Conservation (phyloP, 2,888 invertebrate genomes). For the Dusona sp. region DNA sequence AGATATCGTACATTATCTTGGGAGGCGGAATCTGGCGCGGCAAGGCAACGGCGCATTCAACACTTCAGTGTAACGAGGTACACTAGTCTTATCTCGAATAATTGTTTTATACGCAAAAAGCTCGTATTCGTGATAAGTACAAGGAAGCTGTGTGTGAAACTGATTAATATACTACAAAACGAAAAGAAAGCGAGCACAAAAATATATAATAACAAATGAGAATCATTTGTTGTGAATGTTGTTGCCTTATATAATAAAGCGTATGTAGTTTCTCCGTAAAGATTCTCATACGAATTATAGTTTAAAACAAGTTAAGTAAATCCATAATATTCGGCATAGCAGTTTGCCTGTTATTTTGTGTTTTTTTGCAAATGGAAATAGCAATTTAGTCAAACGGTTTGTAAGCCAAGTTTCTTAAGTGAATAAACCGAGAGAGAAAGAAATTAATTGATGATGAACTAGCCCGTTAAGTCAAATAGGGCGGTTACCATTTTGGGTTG, state of each 20-base stretch:
- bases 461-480: not conserved
- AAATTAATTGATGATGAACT: not conserved
- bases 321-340: too few relatives aligned
- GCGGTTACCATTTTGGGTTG: not conserved
- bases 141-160: not conserved
- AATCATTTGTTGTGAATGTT: not conserved
- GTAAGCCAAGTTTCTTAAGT: not conserved
- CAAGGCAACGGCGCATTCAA: constrained; percentile 1
- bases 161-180: not conserved
- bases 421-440: not conserved
- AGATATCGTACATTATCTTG: constrained; percentile 17
- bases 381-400: not conserved
- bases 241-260: not conserved
- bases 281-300: not conserved
- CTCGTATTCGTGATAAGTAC: not conserved
- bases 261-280: too few relatives aligned
- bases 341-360: not conserved
- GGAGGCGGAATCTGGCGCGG: constrained; percentile 37
- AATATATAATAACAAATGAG: not conserved
- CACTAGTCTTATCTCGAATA: not conserved
- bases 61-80: not conserved
- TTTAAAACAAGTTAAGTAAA: not conserved
- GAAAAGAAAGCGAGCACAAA: not conserved
- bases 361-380: not conserved
- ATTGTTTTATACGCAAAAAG: not conserved